Base-by-base conservation (phyloP, 2,888 invertebrate species). In the Miltochrista miniata region DNA sequence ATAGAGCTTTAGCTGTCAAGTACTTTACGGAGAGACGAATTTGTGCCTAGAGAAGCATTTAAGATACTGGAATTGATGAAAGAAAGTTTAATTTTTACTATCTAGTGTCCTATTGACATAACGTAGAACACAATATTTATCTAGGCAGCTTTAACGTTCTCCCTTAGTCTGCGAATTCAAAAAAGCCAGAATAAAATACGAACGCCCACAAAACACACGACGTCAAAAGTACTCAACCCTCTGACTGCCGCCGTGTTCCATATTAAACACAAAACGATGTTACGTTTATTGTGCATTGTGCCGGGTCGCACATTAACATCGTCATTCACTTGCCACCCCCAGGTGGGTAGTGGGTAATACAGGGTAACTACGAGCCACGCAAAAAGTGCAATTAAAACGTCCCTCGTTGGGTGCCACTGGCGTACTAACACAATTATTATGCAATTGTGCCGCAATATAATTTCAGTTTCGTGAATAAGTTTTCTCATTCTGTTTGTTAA, bases 331-430 rank as follows among this genome's bases (percentile, higher is more conserved):
- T 42, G 11, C 48, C 50, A 55, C 49, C 54, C 59, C 49, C 33
- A 55, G 51, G 58, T 50, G 52, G 64, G 55, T 62, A 60, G 39
- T 40, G 44, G 49, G 48, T 45, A 49, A 49, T 36, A 44, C 43
- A 5, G 51, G 56, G 48, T 54, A 59, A 59, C 54, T 59, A 51
- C 54, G 39, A 53, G 46, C 44, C 53, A 53, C 56, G 56, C 61
- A 72, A 72, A 72, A 71, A 72, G 50, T 64, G 63, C 71, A 72
- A 70, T 71, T 71, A 71, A 71, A 64, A 60, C 48, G 63, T 61
- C 65, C 73, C 68, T 50, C 38, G 62, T 57, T 48, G 64, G 58
- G 65, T 62, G 63, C 66, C 64, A 69, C 56, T 64, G 44, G 45
- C 34, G 56, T 18, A 38, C 47, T 45, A 59, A 51, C 54, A 54